A percentile compares a stretch with the other conserved stretches of the same genome.
Evolutionary conservation across 2,888 invertebrate genomes (phyloP).

Genomic region (Gymnocheta viridis): DNA sequence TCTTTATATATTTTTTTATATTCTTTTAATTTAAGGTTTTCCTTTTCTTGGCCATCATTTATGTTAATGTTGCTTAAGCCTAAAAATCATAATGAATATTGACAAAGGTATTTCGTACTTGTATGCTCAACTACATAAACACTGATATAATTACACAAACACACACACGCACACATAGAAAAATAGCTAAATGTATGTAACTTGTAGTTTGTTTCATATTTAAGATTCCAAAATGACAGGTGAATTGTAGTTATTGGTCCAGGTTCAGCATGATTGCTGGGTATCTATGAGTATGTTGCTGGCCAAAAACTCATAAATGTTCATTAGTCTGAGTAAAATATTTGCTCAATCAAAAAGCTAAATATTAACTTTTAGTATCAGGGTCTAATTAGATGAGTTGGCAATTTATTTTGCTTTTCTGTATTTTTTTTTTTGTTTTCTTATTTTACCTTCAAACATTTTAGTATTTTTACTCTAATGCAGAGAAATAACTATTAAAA

Average conservation of each 20-base stretch:
- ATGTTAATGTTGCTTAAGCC: conserved; percentile 71
- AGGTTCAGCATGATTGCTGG: neutral
- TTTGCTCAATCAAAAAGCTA: conserved; percentile 69
- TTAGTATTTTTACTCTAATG: neutral
- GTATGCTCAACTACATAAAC: conserved; percentile 25
- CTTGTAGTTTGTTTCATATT: conserved; percentile 48
- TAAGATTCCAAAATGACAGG: conserved; percentile 58
- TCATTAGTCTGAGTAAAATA: conserved; percentile 68
- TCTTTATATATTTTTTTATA: neutral
- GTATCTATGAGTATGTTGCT: conserved; percentile 16
- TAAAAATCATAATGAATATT: conserved; percentile 81
- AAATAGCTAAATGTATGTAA: conserved; percentile 5
- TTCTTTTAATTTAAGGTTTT: conserved; percentile 29
- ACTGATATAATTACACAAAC: neutral
- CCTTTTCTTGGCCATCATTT: conserved; percentile 69
- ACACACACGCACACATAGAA: neutral
- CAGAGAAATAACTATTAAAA: conserved; percentile 17
- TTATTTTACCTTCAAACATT: neutral
- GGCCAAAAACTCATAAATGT: conserved; percentile 62
- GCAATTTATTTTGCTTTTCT: conserved; percentile 47
- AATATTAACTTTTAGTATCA: conserved; percentile 68
- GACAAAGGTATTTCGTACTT: conserved; percentile 76
- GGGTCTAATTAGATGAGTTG: conserved; percentile 68
- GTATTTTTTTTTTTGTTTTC: neutral
- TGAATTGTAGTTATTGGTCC: conserved; percentile 52